A percentile compares a stretch with the other conserved stretches of the same genome.
Evolutionary conservation across 2,797 vertebrate genomes (phyloP).

Genomic region (Melanotaenia boesemani): DNA sequence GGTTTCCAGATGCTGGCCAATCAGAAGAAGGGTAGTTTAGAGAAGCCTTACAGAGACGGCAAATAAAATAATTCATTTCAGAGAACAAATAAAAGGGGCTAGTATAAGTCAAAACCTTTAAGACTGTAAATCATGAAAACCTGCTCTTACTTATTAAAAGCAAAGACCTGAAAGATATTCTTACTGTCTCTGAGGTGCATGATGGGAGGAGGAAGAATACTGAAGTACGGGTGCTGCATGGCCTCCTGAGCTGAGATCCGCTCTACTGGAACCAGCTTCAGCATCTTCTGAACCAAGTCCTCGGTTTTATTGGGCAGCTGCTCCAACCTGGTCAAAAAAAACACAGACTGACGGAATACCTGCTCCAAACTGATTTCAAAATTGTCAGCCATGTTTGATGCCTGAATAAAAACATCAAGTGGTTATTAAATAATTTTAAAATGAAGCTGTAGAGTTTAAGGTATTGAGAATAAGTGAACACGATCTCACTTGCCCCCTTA

Average conservation of each 20-base stretch:
- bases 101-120: too few relatives aligned
- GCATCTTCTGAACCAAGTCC: conserved; percentile 87
- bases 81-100: too few relatives aligned
- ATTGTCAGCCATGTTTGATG: too few relatives aligned
- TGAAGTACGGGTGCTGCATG: conserved; percentile 88
- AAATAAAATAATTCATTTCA: too few relatives aligned
- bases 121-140: too few relatives aligned
- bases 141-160: not conserved
- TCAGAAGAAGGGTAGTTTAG: not conserved
- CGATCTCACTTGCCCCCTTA: too few relatives aligned
- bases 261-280: conserved; percentile 81
- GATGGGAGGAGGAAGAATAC: conserved; percentile 85
- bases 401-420: too few relatives aligned
- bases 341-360: not conserved
- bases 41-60: too few relatives aligned
- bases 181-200: conserved; percentile 87
- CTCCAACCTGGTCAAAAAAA: conserved; percentile 79
- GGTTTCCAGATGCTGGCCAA: not conserved
- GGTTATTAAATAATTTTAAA: too few relatives aligned
- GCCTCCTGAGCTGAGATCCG: conserved; percentile 84
- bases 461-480: too few relatives aligned
- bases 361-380: too few relatives aligned
- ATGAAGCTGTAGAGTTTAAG: too few relatives aligned
- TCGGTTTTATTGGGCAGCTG: conserved; percentile 85
- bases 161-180: conserved; percentile 27